Percentiles rank a stretch among this genome's conserved stretches.
These are phyloP conservation scores for Apostichopus japonicus DNA, from an alignment of 35 echinoderm and acorn worm species.

Conservation along the genomic window DNA sequence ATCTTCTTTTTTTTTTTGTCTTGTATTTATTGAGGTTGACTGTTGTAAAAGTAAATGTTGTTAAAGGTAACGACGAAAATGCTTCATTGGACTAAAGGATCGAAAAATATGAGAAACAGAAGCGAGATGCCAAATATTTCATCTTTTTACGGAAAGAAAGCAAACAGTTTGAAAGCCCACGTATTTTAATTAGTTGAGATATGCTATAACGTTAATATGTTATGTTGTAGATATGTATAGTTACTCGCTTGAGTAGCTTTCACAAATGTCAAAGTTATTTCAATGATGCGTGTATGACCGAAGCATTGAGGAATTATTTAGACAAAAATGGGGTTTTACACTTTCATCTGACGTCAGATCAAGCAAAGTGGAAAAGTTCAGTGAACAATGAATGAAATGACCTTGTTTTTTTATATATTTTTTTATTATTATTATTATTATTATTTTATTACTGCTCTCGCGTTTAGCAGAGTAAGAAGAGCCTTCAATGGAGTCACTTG, in stretches of 20 bases:
- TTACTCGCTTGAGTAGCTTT: neutral
- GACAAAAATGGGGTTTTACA: neutral
- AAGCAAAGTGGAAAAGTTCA: no score
- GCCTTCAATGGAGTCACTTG: no score
- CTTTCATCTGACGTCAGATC: no score
- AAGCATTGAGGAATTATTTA: neutral
- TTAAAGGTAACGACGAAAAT: slow-evolving; percentile 15
- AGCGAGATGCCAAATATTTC: neutral
- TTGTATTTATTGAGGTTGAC: neutral
- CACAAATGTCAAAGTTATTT: slow-evolving; percentile 15
- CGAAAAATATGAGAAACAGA: neutral
- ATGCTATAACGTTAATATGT: neutral
- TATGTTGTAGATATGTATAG: neutral
- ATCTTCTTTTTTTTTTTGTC: no score
- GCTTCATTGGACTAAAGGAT: neutral
- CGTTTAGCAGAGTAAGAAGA: no score
- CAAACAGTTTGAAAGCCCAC: slow-evolving; percentile 17
- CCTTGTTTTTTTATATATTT: no score
- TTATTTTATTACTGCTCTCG: no score
- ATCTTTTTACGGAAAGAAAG: neutral
- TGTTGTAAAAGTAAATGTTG: neutral
- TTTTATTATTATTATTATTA: no score
- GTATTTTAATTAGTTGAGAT: slow-evolving; percentile 16
- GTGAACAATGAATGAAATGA: no score
- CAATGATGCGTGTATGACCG: neutral